Percentiles rank a stretch among this genome's conserved stretches.
Conservation (phyloP, 2,113 vertebrate species). For the Ageneiosus marmoratus region DNA sequence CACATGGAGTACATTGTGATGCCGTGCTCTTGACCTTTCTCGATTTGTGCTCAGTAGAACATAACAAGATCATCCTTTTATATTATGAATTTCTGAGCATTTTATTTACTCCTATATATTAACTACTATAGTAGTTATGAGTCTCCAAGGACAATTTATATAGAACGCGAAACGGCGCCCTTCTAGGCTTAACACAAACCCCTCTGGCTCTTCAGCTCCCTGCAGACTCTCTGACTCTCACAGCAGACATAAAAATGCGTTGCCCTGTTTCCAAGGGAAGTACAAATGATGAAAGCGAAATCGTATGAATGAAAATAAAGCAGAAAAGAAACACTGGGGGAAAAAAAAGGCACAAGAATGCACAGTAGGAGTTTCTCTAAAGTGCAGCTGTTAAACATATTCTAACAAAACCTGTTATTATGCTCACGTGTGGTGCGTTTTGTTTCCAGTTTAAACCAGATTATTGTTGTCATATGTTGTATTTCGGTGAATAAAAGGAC, state of each 20-base stretch:
- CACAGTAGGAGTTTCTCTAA: constrained; percentile 36
- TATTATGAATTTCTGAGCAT: not conserved
- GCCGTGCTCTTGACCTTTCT: not conserved
- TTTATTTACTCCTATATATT: not conserved
- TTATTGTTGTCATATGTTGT: constrained; percentile 12
- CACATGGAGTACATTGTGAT: not conserved
- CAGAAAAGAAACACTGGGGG: constrained; percentile 9
- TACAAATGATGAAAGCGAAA: constrained; percentile 56
- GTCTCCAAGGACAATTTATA: constrained; percentile 19
- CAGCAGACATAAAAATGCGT: constrained; percentile 83
- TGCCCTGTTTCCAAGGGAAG: constrained; percentile 72
- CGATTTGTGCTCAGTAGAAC: not conserved
- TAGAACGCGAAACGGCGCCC: not conserved
- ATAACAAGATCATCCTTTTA: not conserved
- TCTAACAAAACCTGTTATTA: constrained; percentile 1
- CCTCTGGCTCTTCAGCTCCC: not conserved
- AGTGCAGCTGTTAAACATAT: constrained; percentile 63
- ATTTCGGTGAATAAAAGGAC: not conserved
- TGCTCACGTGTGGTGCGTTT: not conserved
- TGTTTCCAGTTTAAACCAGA: not conserved
- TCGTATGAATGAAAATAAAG: not conserved
- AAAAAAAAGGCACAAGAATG: not conserved
- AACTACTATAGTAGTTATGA: not conserved
- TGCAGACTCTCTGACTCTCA: not conserved
- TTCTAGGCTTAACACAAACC: not conserved